Conservation (phyloP, 2,888 invertebrate species). For the Sclerodermus sp. region DNA sequence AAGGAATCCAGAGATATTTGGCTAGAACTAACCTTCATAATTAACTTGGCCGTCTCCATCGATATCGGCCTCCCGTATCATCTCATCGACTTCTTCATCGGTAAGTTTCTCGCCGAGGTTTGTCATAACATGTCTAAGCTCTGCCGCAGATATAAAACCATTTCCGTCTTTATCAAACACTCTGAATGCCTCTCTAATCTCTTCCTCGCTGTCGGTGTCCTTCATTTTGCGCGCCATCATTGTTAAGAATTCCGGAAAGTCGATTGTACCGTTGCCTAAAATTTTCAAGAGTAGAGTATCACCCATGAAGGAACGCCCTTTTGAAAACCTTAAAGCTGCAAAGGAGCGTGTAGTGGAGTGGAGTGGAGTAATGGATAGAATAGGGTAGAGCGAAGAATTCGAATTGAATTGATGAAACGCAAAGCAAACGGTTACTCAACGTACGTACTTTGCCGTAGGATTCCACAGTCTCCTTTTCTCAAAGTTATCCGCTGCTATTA, state of each 20-base stretch:
- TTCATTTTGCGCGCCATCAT: slow-evolving; percentile 99
- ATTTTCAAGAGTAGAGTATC: too few relatives aligned
- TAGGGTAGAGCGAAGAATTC: too few relatives aligned
- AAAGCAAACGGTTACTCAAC: too few relatives aligned
- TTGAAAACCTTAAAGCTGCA: too few relatives aligned
- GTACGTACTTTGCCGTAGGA: too few relatives aligned
- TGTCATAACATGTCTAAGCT: slow-evolving; percentile 99
- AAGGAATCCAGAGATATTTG: too few relatives aligned
- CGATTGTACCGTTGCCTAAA: slow-evolving; percentile 98
- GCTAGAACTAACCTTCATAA: slow-evolving; percentile 83
- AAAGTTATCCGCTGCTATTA: too few relatives aligned
- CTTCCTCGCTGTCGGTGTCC: slow-evolving; percentile 99
- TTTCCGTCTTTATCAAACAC: slow-evolving; percentile 99
- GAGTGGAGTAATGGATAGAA: too few relatives aligned
- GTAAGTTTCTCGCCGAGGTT: slow-evolving; percentile 99
- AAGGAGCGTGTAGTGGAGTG: too few relatives aligned
- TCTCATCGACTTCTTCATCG: slow-evolving; percentile 98
- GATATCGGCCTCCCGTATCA: slow-evolving; percentile 98
- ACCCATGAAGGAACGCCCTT: too few relatives aligned
- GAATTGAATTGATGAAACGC: slow-evolving; percentile 6
- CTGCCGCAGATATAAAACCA: slow-evolving; percentile 97
- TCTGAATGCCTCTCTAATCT: slow-evolving; percentile 98
- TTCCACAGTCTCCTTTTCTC: too few relatives aligned
- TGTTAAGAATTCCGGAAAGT: slow-evolving; percentile 99
- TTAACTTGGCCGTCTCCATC: slow-evolving; percentile 99